Evolutionary conservation across 1,140 invertebrate species (phyloP), one percentile per base, ranked within the genome.

Genomic region (Drosophila santomea): DNA sequence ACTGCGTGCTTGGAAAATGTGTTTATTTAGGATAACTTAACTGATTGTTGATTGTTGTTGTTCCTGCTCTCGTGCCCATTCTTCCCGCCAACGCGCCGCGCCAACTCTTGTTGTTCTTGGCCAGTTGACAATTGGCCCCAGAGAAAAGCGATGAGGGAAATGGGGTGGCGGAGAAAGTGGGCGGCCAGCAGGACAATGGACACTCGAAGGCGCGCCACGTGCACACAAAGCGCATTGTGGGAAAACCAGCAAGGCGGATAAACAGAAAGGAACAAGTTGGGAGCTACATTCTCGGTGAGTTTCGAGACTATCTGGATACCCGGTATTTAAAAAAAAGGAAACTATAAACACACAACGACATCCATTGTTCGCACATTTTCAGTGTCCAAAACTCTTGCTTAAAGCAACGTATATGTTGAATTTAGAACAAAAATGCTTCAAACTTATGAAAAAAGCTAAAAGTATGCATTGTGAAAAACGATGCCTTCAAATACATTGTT

Each of bases 1-100:
- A 64, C 75, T 83, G 81, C 78, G 69, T 67, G 75, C 83, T 83
- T 43, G 81, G 68, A 86, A 83, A 88, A 88, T 89, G 84, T 88
- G 83, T 88, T 88, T 88, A 88, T 88, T 88, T 88, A 88, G 83
- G 83, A 88, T 88, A 88, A 88, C 84, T 88, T 83, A 78, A 89
- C 84, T 78, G 68, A 38, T 68, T 56, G 47, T 80, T 78, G 68
- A 38, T 68, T 56, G 47, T 80, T 56, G 47, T 80, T 77, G 55
- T 61, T 61, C 11, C 57, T 62, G 54, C 15, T 58, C 39, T 41
- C 48, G 56, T 41, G 25, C 50, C 61, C 45, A 54, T 14, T 48
- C 43, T 32, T 52, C 32, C 12, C 41, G 47, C 47, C 47, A 50
- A 50, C n/a, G 14, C 47, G 35, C 41, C n/a, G 14, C 47, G 35